Base-by-base conservation (phyloP, 2,113 vertebrate species). In the Clarias macrocephalus region DNA sequence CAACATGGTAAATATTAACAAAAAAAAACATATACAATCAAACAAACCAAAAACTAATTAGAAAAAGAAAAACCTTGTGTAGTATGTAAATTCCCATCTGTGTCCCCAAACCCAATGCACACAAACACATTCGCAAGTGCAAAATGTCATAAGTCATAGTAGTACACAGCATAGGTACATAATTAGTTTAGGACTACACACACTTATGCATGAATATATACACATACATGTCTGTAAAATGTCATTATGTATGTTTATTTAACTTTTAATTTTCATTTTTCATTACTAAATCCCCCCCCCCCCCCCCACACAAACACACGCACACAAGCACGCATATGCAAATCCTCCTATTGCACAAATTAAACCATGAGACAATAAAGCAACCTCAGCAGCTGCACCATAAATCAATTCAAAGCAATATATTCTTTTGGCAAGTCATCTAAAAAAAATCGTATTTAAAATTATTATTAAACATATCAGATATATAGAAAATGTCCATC, bases 361-460 rank as follows among this genome's bases (percentile, higher is more conserved):
- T 57, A 70, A 85, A 59, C 19, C 56, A 83, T 23, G 42, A 66
- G 15, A 83, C 37, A 13, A n/a, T 54, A 13, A 54, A 77, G 72
- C 42, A 81, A 86, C 54, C 54, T 86, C 52, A 86, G 63, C 62
- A 82, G 60, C 42, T 66, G 25, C 5, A 19, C 5, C 2, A 19
- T 66, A 68, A 48, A 83, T 65, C 25, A 86, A 82, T 56, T 11
- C n/a, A 77, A 73, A 80, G 56, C 65, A 33, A 52, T 73, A 23
- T n/a, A 63, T 57, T 76, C 13, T 72, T 28, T 65, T 57, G 18
- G 86, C 62, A 79, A 28, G 5, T 59, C n/a, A 52, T 19, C 65
- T 21, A 59, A 73, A 66, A 66, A 87, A 87, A 83, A 70, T 66
- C 19, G 57, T 59, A 19, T 68, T 83, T 79, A 83, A 83, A 77